Evolutionary conservation across 2,888 invertebrate genomes (phyloP), one percentile per base, ranked within the genome.

Genomic region (Nowickia ferox): DNA sequence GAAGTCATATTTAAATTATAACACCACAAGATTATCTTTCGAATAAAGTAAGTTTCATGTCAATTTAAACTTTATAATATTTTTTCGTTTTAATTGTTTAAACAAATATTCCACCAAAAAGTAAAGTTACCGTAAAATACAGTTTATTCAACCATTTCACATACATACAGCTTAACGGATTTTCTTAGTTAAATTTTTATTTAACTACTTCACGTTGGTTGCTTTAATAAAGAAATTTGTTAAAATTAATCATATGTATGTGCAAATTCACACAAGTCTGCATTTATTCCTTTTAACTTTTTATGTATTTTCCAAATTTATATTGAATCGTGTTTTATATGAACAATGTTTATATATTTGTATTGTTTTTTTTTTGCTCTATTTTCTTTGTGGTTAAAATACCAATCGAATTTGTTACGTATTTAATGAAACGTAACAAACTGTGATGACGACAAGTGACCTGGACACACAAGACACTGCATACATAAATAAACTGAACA

Each of bases 401-500:
- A 53, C 76, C 78, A 82, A 83, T 78, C 82, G 86, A 86, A 83
- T 79, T 83, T 83, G 75, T 83, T 86, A 76, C 71, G 75, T 79
- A 79, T 66, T 83, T 79, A 86, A 86, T 86, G 79, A 86, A 86
- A 83, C 79, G 79, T 86, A 83, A 83, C 75, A 79, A 83, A 83
- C 66, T 79, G 78, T 76, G 79, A 83, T 86, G 86, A 86, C 75
- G 82, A 79, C 86, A 86, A 86, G 82, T 83, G 82, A 86, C 86
- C 82, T 82, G 86, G 75, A 79, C 82, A 66, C 53, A 69, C 44
- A 69, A 71, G 59, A 76, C 78, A 66, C 30, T 78, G 79, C 71
- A 71, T 69, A 59, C 71, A 82, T 65, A 82, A 75, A 82, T 79
- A 66, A 78, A 40, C 22, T 44, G 59, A 69, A 68, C 9, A 42